Conservation (phyloP, 2,113 vertebrate genomes). For the Paramisgurnus dabryanus region DNA sequence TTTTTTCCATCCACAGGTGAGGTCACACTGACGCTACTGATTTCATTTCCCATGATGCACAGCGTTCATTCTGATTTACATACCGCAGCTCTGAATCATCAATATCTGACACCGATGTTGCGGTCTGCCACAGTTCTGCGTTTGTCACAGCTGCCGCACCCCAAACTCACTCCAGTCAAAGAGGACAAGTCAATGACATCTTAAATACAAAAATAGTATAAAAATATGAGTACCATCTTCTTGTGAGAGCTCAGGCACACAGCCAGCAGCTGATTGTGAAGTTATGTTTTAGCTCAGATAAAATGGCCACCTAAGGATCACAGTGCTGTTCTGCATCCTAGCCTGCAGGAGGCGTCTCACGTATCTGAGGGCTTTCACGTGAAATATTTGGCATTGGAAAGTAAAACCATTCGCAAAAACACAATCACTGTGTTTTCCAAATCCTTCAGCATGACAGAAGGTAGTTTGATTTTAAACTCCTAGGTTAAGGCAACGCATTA, state of each 20-base stretch:
- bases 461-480: slow-evolving; percentile 69
- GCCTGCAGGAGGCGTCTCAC: slow-evolving; percentile 37
- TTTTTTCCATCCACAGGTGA: not conserved
- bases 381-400: slow-evolving; percentile 81
- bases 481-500: slow-evolving; percentile 94
- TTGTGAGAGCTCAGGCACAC: not conserved
- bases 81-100: no score
- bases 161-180: not conserved
- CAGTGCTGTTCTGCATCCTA: slow-evolving; percentile 22
- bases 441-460: slow-evolving; percentile 71
- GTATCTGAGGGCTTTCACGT: slow-evolving; percentile 30
- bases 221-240: not conserved
- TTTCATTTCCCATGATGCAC: not conserved
- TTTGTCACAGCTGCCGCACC: no score
- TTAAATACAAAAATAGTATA: not conserved
- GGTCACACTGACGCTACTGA: not conserved
- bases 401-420: slow-evolving; percentile 59
- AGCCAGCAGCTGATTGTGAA: no score
- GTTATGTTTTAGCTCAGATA: slow-evolving; percentile 28
- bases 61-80: no score
- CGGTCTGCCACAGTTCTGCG: no score
- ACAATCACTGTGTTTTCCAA: slow-evolving; percentile 63
- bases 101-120: no score
- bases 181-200: not conserved
- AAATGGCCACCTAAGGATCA: slow-evolving; percentile 51